Evolutionary conservation across 2,888 invertebrate species (phyloP).

Genomic region (Euclidia mi): DNA sequence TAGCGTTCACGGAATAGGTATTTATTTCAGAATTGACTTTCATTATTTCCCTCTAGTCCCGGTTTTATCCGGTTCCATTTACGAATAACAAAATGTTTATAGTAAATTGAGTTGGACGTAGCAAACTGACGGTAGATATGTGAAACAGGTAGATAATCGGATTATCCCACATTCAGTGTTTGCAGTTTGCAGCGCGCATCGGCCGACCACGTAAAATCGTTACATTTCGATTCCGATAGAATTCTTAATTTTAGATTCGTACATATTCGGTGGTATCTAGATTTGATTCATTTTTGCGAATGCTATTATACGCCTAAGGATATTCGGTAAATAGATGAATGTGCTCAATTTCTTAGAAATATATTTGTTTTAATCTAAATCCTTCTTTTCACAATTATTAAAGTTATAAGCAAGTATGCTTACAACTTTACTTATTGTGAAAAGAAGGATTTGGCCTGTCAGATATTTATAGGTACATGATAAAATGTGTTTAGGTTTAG

Average conservation of each 20-base stretch:
- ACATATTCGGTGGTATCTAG: conserved; percentile 47
- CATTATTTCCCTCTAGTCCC: conserved; percentile 22
- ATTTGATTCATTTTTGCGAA: conserved; percentile 43
- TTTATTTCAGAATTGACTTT: conserved; percentile 2
- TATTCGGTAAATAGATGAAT: too few species aligned
- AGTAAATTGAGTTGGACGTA: conserved; percentile 34
- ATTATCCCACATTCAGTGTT: conserved; percentile 60
- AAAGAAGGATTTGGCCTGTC: too few species aligned
- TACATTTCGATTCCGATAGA: conserved; percentile 61
- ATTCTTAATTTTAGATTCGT: conserved; percentile 58
- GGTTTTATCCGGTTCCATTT: conserved; percentile 30
- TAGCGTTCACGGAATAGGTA: background rate
- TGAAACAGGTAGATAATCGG: conserved; percentile 64
- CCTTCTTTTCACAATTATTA: too few species aligned
- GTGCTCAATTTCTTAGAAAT: too few species aligned
- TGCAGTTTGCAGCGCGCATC: conserved; percentile 46
- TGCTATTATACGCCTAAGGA: conserved; percentile 11
- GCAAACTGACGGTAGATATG: conserved; percentile 43
- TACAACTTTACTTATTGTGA: too few species aligned
- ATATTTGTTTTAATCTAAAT: too few species aligned
- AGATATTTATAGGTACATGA: too few species aligned
- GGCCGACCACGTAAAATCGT: conserved; percentile 58
- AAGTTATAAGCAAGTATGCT: too few species aligned
- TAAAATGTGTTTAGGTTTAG: too few species aligned
- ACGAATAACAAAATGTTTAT: conserved; percentile 22